phyloP scores from a whole-genome alignment of 2,888 invertebrate genomes.

The Stegana nigrithorax region DNA sequence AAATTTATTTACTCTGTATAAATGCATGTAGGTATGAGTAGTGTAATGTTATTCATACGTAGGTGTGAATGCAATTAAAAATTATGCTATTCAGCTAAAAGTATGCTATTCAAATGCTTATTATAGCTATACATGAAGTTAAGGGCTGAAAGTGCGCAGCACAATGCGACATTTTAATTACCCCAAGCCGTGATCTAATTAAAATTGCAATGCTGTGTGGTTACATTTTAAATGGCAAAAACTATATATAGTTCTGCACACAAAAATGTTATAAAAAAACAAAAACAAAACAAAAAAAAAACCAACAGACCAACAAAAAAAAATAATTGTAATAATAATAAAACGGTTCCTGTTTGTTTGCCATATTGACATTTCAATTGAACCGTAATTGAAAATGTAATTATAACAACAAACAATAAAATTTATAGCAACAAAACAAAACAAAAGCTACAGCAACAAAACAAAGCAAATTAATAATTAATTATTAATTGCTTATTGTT shows the following conservation, averaged over 20 bases:
- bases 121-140: too few relatives aligned
- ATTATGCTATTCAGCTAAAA: too few relatives aligned
- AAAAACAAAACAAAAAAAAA: not conserved
- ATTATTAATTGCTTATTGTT: constrained; percentile 2
- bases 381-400: constrained; percentile 2
- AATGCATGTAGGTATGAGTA: too few relatives aligned
- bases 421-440: too few relatives aligned
- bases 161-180: not conserved
- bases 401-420: not conserved
- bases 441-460: not conserved
- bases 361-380: constrained; percentile 6
- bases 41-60: too few relatives aligned
- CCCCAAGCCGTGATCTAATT: constrained; percentile 1
- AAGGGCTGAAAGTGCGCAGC: too few relatives aligned
- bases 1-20: too few relatives aligned
- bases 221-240: not conserved
- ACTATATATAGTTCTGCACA: too few relatives aligned
- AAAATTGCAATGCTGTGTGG: constrained; percentile 7
- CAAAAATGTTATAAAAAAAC: not conserved
- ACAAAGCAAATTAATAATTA: not conserved
- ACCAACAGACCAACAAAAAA: not conserved
- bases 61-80: too few relatives aligned
- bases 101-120: too few relatives aligned
- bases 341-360: not conserved
- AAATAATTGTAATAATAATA: not conserved